Percentiles rank a stretch among this genome's conserved stretches.
These are phyloP conservation scores for Yponomeuta cagnagella DNA, from an alignment of 2,888 invertebrate genomes.

Conservation along the genomic window DNA sequence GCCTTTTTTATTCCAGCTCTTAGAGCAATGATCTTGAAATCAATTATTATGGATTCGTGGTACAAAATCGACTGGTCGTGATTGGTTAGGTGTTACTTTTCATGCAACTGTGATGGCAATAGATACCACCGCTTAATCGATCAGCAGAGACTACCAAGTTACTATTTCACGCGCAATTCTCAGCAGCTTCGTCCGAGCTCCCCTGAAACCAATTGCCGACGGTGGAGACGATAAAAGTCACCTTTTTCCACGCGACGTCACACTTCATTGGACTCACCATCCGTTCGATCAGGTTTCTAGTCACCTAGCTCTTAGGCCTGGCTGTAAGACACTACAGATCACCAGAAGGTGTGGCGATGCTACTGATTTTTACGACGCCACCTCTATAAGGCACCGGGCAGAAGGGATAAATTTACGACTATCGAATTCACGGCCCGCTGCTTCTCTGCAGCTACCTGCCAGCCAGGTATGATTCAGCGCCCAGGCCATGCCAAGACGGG, in stretches of 20 bases:
- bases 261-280: slow-evolving; percentile 4
- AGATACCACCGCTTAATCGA: no score
- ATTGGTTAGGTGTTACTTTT: no score
- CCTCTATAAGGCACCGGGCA: slow-evolving; percentile 6
- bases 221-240: background rate
- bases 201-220: slow-evolving; percentile 1
- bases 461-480: slow-evolving; percentile 55
- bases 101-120: no score
- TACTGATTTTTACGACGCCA: slow-evolving; percentile 17
- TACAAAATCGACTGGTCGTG: no score
- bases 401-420: slow-evolving; percentile 46
- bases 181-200: background rate
- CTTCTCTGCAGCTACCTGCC: slow-evolving; percentile 42
- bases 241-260: slow-evolving; percentile 7
- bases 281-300: background rate
- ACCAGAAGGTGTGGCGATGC: background rate
- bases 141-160: background rate
- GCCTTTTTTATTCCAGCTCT: no score
- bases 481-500: slow-evolving; percentile 38
- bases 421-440: slow-evolving; percentile 49
- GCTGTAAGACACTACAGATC: background rate
- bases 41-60: no score
- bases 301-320: background rate
- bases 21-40: no score
- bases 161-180: background rate